A percentile compares a stretch with the other conserved stretches of the same genome.
phyloP scores from a whole-genome alignment of 2,797 vertebrate species.

The Crocodylus rhombifer region DNA sequence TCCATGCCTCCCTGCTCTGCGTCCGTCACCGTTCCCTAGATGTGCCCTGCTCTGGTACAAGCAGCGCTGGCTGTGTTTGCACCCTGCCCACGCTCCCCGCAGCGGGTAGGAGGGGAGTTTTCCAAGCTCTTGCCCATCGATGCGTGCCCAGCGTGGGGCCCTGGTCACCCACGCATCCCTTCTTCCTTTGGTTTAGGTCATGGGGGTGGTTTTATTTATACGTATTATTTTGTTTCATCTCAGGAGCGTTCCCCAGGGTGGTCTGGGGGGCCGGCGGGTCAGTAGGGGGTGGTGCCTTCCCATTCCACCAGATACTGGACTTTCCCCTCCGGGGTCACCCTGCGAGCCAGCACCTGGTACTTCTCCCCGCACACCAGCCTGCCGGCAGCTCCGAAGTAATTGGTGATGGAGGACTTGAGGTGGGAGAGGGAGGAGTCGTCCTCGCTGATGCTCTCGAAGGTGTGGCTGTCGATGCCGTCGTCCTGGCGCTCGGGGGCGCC shows the following conservation, averaged over 20 bases:
- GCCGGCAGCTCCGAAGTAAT: constrained; percentile 91
- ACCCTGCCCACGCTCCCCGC: background rate
- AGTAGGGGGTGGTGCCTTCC: constrained; percentile 95
- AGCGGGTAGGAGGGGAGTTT: background rate
- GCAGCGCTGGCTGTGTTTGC: background rate
- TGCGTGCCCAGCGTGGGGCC: background rate
- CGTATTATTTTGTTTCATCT: background rate
- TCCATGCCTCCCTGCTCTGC: background rate
- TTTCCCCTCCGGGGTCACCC: constrained; percentile 92
- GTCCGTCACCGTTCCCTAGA: background rate
- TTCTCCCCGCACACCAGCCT: constrained; percentile 92
- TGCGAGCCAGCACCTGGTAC: constrained; percentile 93
- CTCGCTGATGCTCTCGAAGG: constrained; percentile 89
- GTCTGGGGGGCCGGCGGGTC: constrained; percentile 9
- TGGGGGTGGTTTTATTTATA: background rate
- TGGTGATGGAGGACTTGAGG: constrained; percentile 95
- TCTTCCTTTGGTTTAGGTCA: background rate
- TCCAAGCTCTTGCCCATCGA: background rate
- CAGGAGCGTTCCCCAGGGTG: background rate
- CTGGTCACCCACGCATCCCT: background rate
- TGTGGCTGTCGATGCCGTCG: constrained; percentile 84
- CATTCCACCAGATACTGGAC: constrained; percentile 97
- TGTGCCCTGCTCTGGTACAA: background rate
- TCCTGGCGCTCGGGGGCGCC: constrained; percentile 73
- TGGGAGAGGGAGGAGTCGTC: constrained; percentile 89